Conservation (phyloP, 2,113 vertebrate species). For the Erpornis zantholeuca region DNA sequence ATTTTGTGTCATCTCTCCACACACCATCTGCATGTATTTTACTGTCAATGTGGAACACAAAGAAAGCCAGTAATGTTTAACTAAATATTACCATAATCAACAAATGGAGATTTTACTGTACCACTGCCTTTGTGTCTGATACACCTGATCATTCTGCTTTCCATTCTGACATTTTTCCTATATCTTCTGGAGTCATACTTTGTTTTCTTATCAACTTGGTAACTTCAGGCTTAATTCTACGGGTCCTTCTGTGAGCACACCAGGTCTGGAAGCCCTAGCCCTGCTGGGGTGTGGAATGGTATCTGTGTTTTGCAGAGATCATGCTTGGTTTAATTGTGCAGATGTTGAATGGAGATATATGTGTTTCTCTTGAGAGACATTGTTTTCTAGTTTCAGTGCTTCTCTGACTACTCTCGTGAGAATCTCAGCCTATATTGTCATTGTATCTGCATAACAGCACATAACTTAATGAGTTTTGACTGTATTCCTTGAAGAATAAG, state of each 20-base stretch:
- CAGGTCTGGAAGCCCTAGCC: background rate
- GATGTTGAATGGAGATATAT: background rate
- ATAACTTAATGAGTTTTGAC: background rate
- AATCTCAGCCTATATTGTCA: background rate
- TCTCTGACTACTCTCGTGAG: background rate
- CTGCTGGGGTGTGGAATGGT: background rate
- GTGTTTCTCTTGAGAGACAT: background rate
- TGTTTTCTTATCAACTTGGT: background rate
- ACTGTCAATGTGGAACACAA: background rate
- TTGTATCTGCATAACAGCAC: background rate
- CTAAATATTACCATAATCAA: background rate
- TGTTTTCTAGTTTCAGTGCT: background rate
- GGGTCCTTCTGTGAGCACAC: background rate
- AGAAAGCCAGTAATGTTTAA: background rate
- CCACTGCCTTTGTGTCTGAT: background rate
- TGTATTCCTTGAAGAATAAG: background rate
- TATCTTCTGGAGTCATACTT: background rate
- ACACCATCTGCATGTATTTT: background rate
- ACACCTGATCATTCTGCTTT: background rate
- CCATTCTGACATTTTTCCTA: background rate
- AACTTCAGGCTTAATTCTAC: background rate
- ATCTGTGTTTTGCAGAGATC: background rate
- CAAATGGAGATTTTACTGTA: background rate
- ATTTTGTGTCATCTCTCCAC: background rate
- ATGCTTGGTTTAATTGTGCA: background rate